A percentile compares a stretch with the other conserved stretches of the same genome.
Evolutionary conservation across 2,113 vertebrate genomes (phyloP).

Genomic region (Cygnus atratus): DNA sequence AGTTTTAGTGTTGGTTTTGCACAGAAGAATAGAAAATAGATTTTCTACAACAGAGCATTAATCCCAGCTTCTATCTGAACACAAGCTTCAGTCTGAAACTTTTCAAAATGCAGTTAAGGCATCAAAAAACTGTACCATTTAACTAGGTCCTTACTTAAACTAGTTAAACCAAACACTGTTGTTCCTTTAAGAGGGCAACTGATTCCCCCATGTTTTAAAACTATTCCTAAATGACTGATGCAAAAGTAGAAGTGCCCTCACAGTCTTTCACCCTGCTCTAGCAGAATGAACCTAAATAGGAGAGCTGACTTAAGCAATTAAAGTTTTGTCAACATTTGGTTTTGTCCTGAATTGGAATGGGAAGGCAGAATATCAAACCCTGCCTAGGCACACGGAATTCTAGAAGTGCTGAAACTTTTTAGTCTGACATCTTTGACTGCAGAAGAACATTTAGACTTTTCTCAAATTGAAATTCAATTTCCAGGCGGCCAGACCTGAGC

Average conservation of each 20-base stretch:
- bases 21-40: background rate
- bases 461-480: conserved; percentile 53
- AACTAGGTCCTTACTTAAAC: background rate
- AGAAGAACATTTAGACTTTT: conserved; percentile 50
- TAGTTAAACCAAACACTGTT: background rate
- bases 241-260: background rate
- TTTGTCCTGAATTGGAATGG: conserved; percentile 27
- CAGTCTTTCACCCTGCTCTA: background rate
- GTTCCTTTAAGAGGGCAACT: background rate
- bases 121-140: background rate
- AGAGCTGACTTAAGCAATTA: conserved; percentile 35
- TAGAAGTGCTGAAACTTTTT: conserved; percentile 13
- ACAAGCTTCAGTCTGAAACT: background rate
- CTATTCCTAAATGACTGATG: background rate
- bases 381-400: background rate
- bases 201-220: background rate
- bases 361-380: conserved; percentile 21
- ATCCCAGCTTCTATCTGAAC: conserved; percentile 8
- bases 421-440: conserved; percentile 39
- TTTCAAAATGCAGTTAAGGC: background rate
- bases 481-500: background rate
- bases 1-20: background rate
- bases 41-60: background rate
- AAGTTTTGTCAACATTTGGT: conserved; percentile 32
- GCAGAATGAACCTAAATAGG: background rate